Percentiles rank a stretch among this genome's conserved stretches.
These are phyloP conservation scores for Ecdyonurus torrentis DNA, from an alignment of 2,888 invertebrate species.

Conservation along the genomic window DNA sequence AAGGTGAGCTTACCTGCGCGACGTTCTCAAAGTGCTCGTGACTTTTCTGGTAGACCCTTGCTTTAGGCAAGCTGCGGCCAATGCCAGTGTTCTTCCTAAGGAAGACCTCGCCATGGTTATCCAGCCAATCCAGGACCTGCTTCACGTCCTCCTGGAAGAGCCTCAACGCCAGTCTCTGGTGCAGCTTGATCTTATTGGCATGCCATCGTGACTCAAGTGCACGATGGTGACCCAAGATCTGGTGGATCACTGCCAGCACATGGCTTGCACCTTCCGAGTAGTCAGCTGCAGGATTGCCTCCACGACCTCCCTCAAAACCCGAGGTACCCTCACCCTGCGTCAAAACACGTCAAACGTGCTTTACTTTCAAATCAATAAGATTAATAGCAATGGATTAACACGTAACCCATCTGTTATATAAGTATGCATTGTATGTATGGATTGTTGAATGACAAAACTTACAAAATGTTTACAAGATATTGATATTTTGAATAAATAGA, in stretches of 20 bases:
- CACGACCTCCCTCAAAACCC: conserved; percentile 28
- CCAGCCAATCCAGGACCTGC: conserved; percentile 93
- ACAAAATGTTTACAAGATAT: no score
- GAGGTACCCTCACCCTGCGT: conserved; percentile 3
- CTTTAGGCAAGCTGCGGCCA: conserved; percentile 86
- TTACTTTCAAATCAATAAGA: no score
- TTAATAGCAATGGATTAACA: no score
- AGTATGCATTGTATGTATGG: no score
- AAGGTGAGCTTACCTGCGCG: conserved; percentile 40
- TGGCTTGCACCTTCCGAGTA: conserved; percentile 95
- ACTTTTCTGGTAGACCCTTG: conserved; percentile 90
- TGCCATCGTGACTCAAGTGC: conserved; percentile 91
- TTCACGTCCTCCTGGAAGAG: conserved; percentile 96
- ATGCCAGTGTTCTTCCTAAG: conserved; percentile 93
- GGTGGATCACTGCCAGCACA: conserved; percentile 90
- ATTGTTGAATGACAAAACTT: no score
- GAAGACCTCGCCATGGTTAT: conserved; percentile 95
- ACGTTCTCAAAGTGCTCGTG: conserved; percentile 98
- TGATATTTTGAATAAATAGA: no score
- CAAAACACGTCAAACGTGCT: no score
- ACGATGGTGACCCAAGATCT: conserved; percentile 87
- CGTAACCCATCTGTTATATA: no score
- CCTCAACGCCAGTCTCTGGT: conserved; percentile 77
- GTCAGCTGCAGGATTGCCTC: conserved; percentile 80
- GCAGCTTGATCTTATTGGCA: conserved; percentile 83